A percentile compares a stretch with the other conserved stretches of the same genome.
Evolutionary conservation across 2,888 invertebrate species (phyloP).

Genomic region (Lasioglossum pauxillum): DNA sequence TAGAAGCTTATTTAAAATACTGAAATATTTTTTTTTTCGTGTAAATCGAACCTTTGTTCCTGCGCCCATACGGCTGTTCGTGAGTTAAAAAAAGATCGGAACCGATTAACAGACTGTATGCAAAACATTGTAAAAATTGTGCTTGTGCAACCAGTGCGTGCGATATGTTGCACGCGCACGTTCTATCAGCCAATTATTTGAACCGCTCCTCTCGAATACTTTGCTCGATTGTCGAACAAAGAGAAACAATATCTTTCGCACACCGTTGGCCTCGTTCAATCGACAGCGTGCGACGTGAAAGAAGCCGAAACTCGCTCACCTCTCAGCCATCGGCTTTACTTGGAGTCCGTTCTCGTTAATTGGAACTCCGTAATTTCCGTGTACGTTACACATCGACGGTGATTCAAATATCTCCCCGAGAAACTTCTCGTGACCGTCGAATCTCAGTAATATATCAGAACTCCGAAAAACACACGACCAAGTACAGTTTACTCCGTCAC

Average conservation of each 20-base stretch:
- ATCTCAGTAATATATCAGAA: neutral
- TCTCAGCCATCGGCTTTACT: constrained; percentile 19
- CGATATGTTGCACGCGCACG: constrained; percentile 8
- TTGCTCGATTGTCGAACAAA: constrained; percentile 10
- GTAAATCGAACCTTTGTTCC: constrained; percentile 43
- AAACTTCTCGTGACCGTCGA: neutral
- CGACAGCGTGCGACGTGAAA: constrained; percentile 31
- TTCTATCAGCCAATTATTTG: constrained; percentile 15
- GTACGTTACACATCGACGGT: neutral
- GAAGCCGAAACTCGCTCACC: constrained; percentile 42
- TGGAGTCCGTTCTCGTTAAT: constrained; percentile 4
- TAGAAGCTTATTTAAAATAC: neutral
- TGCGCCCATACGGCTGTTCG: constrained; percentile 1
- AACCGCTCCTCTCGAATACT: neutral
- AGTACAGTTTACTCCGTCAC: constrained; percentile 6
- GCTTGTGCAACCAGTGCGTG: neutral
- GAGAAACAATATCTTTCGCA: constrained; percentile 12
- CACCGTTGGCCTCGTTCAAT: neutral
- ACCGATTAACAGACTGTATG: constrained; percentile 9
- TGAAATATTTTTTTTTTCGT: neutral
- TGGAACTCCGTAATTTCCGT: neutral
- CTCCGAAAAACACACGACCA: neutral
- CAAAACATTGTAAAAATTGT: constrained; percentile 34
- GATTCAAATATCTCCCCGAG: neutral
- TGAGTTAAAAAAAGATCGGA: constrained; percentile 24